Conservation (phyloP, 2,888 invertebrate genomes). For the Perizoma flavofasciatum region DNA sequence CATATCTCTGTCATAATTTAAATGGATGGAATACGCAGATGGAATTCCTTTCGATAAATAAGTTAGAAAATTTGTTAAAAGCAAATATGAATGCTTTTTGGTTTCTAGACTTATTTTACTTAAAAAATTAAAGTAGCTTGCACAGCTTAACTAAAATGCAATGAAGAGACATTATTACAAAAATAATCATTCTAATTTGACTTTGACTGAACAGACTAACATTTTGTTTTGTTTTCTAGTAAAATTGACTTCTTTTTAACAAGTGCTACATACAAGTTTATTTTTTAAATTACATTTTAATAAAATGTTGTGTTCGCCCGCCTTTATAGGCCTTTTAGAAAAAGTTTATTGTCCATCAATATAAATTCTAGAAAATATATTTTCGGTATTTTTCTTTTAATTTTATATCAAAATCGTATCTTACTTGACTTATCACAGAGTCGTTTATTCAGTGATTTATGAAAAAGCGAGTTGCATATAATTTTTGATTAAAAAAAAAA, state of each 20-base stretch:
- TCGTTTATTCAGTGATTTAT: slow-evolving; percentile 31
- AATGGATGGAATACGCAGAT: slow-evolving; percentile 44
- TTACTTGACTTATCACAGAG: slow-evolving; percentile 47
- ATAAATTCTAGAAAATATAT: slow-evolving; percentile 41
- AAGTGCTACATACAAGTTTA: no score
- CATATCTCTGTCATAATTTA: slow-evolving; percentile 20
- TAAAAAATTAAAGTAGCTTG: slow-evolving; percentile 29
- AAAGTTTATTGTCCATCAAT: slow-evolving; percentile 41
- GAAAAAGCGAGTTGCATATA: slow-evolving; percentile 28
- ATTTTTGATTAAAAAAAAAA: slow-evolving; percentile 20
- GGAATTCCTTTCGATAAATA: slow-evolving; percentile 21
- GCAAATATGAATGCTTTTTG: slow-evolving; percentile 57
- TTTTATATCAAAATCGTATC: slow-evolving; percentile 40
- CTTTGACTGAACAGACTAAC: no score
- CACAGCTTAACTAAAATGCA: slow-evolving; percentile 9
- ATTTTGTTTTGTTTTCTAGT: no score
- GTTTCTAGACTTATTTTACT: slow-evolving; percentile 53
- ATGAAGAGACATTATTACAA: not conserved
- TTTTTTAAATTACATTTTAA: not conserved
- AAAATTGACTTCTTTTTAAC: no score
- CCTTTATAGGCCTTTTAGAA: slow-evolving; percentile 17
- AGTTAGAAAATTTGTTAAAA: slow-evolving; percentile 24
- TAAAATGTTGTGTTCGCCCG: slow-evolving; percentile 7
- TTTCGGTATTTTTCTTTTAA: slow-evolving; percentile 32
- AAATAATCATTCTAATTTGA: not conserved